Base-by-base conservation (phyloP, 2,797 vertebrate genomes). In the Gouania willdenowi region DNA sequence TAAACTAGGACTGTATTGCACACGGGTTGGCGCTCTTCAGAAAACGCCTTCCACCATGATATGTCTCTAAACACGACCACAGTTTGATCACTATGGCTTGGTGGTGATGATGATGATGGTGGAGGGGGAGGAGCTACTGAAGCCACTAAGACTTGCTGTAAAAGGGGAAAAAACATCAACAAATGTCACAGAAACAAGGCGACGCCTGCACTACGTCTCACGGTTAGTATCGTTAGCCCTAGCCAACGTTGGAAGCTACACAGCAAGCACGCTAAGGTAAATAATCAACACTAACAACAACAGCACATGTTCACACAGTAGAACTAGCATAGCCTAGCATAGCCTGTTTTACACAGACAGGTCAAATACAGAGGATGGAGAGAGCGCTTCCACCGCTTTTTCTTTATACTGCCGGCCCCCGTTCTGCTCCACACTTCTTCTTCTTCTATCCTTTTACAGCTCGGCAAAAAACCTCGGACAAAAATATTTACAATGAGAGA, bases 401-500 rank as follows among this genome's bases (percentile, higher is more conserved):
- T 75, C 79, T 88, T 88, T 90, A 90, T 90, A 86, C 87, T 90
- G 81, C 83, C 85, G 51, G 83, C 85, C 81, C n/a, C 86, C 81
- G 50, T 79, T 86, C 76, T 82, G 83, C 83, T 85, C 67, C 85
- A 85, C 87, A 88, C 78, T 71, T 67, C 79, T 87, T 80, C 85
- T 83, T 81, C 88, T 87, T 89, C 87, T 67, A 79, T 87, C 80
- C 85, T 83, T 81, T 88, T 87, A 89, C 87, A 88, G 77, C 83
- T 86, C 70, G 50, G 71, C 70, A 87, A 88, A 83, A 88, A 84
- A 85, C 87, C 85, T 81, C 80, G 77, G 82, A 90, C 84, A 89
- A 87, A 85, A 84, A 88, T 93, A 91, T 91, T 91, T 91, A 92
- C 91, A 91, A 90, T 88, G 84, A 88, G 84, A 88, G 85, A 79